A percentile compares a stretch with the other conserved stretches of the same genome.
These are phyloP conservation scores for Bradynema listronoti DNA, from an alignment of 1,140 invertebrate genomes.

Conservation along the genomic window DNA sequence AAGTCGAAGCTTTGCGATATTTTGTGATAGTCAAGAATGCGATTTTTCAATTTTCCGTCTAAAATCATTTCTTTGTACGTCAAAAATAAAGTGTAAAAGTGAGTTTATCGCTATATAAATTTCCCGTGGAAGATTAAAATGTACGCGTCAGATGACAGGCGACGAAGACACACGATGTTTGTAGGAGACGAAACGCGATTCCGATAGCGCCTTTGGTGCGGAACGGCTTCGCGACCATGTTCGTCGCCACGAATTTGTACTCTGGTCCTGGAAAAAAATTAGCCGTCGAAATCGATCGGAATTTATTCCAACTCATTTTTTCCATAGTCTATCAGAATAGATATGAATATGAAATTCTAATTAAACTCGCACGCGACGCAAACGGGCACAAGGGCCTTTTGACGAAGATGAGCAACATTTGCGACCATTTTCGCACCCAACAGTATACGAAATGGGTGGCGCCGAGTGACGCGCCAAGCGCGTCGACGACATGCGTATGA, in stretches of 20 bases:
- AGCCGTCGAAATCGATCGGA: not conserved
- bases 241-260: constrained; percentile 43
- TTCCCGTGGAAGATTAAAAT: constrained; percentile 9
- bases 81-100: not conserved
- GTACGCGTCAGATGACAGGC: constrained; percentile 45
- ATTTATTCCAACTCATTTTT: not conserved
- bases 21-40: constrained; percentile 44
- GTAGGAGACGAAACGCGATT: constrained; percentile 41
- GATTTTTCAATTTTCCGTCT: constrained; percentile 38
- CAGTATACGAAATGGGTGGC: constrained; percentile 44
- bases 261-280: constrained; percentile 31
- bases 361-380: constrained; percentile 26
- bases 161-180: constrained; percentile 39
- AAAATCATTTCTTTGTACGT: not conserved
- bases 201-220: constrained; percentile 45
- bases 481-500: constrained; percentile 31
- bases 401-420: constrained; percentile 45
- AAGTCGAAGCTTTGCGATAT: constrained; percentile 32
- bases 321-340: not conserved
- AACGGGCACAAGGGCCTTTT: constrained; percentile 30
- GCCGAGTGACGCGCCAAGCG: constrained; percentile 30
- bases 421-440: constrained; percentile 47
- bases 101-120: not conserved
- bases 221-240: constrained; percentile 32
- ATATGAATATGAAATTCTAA: not conserved